Evolutionary conservation across 2,888 invertebrate species (phyloP), one percentile per base, ranked within the genome.

Genomic region (Eilema griseolum): DNA sequence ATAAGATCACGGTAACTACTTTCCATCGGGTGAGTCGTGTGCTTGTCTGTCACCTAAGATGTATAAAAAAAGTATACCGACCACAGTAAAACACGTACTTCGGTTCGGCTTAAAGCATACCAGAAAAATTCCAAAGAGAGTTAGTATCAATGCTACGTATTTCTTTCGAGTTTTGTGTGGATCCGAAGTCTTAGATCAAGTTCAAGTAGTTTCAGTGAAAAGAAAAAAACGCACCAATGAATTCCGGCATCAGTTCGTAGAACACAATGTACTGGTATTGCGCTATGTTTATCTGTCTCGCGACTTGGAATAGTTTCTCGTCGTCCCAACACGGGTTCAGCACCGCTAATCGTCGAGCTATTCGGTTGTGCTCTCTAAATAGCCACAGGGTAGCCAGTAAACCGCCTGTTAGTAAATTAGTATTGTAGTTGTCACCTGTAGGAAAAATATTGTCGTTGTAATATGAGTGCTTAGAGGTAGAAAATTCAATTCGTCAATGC

Each of bases 261-360:
- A 96, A 98, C 1, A 97, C 97, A 31, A 98, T 96, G 81, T 98
- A 97, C 85, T 98, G 98, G 74, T 97, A 97, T 86, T 97, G 96
- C 4, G 97, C 98, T 72, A 98, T 97, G 71, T 97, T 97, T 74
- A 98, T 97, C 70, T 98, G 95, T 77, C 98, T 95, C 10, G 87
- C 82, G 2, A 83, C 81, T 59, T 80, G 71, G 92, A 97, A 98
- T 1, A 98, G 88, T 3, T 97, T 97, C 91, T 98, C 98, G 84
- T 98, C 98, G 80, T 97, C 97, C 98, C 98, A 98, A 87, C 97
- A 98, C 0, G 97, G 97, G 90, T 98, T 98, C 0, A 98, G 93
- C 59, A 96, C 94, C 0, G 96, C 95, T 62, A 98, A 89, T 7
- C 92, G 96, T 61, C 96, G 96, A 0, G 98, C 98, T 2, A 98